These are phyloP conservation scores for Muntiacus muntjak DNA, from an alignment of 2,113 vertebrate species.

Conservation along the genomic window DNA sequence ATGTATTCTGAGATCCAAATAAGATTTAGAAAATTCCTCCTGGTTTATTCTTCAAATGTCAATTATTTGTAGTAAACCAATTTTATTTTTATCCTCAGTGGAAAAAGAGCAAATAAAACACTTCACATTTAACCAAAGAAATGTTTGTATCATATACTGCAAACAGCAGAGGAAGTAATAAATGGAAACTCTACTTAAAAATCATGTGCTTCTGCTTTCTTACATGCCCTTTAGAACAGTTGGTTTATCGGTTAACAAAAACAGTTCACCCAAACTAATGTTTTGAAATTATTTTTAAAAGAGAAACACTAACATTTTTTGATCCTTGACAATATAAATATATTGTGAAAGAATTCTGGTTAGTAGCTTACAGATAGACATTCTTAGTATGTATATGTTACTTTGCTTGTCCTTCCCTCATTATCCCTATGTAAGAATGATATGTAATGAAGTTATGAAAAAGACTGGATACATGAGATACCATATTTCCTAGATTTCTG, in stretches of 20 bases:
- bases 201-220: conserved; percentile 69
- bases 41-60: conserved; percentile 34
- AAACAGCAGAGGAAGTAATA: conserved; percentile 47
- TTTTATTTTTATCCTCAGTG: conserved; percentile 42
- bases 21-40: conserved; percentile 24
- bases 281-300: conserved; percentile 78
- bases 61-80: conserved; percentile 6
- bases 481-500: background rate
- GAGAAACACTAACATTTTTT: conserved; percentile 70
- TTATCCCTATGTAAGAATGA: conserved; percentile 41
- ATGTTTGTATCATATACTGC: conserved; percentile 47
- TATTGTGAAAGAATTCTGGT: conserved; percentile 71
- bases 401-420: conserved; percentile 53
- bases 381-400: conserved; percentile 53
- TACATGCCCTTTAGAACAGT: conserved; percentile 65
- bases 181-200: conserved; percentile 72
- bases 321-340: conserved; percentile 75
- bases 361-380: conserved; percentile 49
- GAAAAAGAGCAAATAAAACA: conserved; percentile 22
- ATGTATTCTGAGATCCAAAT: background rate
- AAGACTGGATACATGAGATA: background rate
- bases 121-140: conserved; percentile 57
- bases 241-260: conserved; percentile 79
- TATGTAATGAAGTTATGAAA: background rate
- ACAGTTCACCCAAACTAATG: conserved; percentile 71